phyloP scores from a whole-genome alignment of 2,113 vertebrate species.

The Eulemur rufifrons region DNA sequence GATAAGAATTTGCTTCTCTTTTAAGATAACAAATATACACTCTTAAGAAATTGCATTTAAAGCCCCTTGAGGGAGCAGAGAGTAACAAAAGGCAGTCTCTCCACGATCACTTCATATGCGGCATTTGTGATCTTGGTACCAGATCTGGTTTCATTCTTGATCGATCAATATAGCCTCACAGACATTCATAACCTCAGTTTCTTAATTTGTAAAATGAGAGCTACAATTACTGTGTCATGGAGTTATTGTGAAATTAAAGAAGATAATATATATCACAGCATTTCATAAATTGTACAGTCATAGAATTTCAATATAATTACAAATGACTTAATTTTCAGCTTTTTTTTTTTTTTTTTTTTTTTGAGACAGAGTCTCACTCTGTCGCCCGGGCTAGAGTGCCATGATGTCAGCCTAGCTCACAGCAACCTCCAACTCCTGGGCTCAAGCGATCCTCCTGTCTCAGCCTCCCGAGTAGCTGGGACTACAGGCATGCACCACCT shows the following conservation, averaged over 20 bases:
- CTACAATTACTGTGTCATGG: background rate
- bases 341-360: too few species aligned
- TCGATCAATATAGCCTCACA: background rate
- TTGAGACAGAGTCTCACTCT: too few species aligned
- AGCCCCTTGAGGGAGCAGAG: background rate
- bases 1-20: conserved; percentile 13
- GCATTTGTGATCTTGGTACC: background rate
- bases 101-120: background rate
- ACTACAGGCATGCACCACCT: too few species aligned
- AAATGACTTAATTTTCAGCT: background rate
- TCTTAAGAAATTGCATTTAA: background rate
- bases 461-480: too few species aligned
- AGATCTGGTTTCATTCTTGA: background rate
- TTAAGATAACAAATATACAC: background rate
- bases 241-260: background rate
- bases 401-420: too few species aligned
- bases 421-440: too few species aligned
- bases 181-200: background rate
- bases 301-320: background rate
- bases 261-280: background rate
- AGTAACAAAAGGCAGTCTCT: background rate
- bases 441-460: too few species aligned
- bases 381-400: too few species aligned
- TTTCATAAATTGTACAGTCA: background rate
- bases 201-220: background rate